Base-by-base conservation (phyloP, 2,888 invertebrate genomes). In the Corbicula japonica region DNA sequence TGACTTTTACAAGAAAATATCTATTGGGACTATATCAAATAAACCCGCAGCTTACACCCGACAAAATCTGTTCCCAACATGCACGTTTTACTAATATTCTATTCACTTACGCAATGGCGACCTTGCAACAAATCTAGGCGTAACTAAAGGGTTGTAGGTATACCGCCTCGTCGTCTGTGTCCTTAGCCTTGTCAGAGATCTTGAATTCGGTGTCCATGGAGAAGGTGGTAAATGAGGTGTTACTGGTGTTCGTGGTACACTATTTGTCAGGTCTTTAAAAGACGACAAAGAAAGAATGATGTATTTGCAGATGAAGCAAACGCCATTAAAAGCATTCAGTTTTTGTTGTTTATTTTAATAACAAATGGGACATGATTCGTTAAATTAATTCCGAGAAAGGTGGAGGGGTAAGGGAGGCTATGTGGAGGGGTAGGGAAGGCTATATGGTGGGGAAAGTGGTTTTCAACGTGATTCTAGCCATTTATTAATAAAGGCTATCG, bases 161-260 rank as follows among this genome's bases (percentile, higher is more conserved):
- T 56, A 54, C 1, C 71, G 35, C 23, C 35, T 26, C 18, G 28
- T 21, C 1, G 44, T 23, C 26, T 21, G 21, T 41, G 52, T 38
- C 23, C n/a, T 34, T 21, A 38, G 46, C 32, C 61, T 61, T 18
- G 41, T 28, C 8, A 54, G 34, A 12, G 71, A 52, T 26, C 52
- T 38, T 34, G 41, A n/a, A 10, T 30, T 38, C 23, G 71, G 61
- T 32, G 61, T 41, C 28, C 60, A 23, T 52, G 71, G 41, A 52
- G 71, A n/a, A 0, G 35, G 15, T n/a, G 28, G 35, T 18, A 28
- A 4, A 34, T 35, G 50, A 50, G 48, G 28, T 21, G 61, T 23
- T 0, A 46, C 10, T 38, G 71, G 71, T 21, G 71, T 71, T 41
- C 61, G 41, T 23, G 71, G 71, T 21, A 71, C 62, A 28, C 38